These are phyloP conservation scores for Heliconius hortense DNA, from an alignment of 2,888 invertebrate genomes.

Conservation along the genomic window DNA sequence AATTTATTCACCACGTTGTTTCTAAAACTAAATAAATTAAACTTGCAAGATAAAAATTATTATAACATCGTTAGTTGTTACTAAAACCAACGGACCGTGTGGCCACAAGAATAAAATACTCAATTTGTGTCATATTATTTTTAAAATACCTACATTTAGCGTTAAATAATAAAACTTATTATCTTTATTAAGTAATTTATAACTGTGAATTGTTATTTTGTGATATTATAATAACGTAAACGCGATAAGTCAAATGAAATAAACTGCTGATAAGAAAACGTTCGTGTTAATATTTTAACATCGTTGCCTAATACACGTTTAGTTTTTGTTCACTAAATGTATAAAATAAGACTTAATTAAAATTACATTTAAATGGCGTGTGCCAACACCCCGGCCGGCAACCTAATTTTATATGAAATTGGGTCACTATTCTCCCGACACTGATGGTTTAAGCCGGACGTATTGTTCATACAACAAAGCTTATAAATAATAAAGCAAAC, in stretches of 20 bases:
- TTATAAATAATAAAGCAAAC: neutral
- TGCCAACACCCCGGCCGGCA: conserved; percentile 43
- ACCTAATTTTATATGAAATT: conserved; percentile 52
- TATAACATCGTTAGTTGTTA: conserved; percentile 19
- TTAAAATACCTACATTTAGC: conserved; percentile 17
- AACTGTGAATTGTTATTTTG: conserved; percentile 1
- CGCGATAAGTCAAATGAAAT: conserved; percentile 10
- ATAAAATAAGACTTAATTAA: neutral
- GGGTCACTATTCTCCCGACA: conserved; percentile 54
- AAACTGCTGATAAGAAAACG: conserved; percentile 20
- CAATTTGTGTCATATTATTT: conserved; percentile 27
- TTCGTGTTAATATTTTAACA: neutral
- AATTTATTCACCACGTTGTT: conserved; percentile 9
- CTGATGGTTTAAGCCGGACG: conserved; percentile 37
- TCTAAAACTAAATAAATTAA: conserved; percentile 5
- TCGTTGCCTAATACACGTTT: neutral
- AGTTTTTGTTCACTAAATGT: neutral
- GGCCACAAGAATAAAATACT: conserved; percentile 11
- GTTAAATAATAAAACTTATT: neutral
- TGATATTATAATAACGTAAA: conserved; percentile 12
- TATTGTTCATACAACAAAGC: neutral
- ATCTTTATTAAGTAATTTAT: conserved; percentile 9
- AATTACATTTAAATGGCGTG: conserved; percentile 1
- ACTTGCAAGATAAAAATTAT: conserved; percentile 14
- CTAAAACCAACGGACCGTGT: conserved; percentile 26